Evolutionary conservation across 2,797 vertebrate species (phyloP).

Genomic region (Sebastes steindachneri): DNA sequence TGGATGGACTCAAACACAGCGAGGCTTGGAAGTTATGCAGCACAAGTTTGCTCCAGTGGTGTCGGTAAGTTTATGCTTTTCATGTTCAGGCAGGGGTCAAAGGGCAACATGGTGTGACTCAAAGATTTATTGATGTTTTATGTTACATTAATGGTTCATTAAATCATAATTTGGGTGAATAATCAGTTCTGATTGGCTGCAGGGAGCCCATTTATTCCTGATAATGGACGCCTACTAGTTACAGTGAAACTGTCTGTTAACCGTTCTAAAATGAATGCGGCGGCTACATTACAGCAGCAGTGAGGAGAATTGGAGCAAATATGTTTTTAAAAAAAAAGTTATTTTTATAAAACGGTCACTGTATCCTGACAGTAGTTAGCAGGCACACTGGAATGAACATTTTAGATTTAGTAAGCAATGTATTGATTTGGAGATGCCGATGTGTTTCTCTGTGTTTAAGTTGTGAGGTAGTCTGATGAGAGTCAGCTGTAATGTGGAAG

Average conservation of each 20-base stretch:
- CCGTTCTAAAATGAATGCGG: too few relatives aligned
- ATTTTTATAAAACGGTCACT: too few relatives aligned
- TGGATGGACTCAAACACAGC: neutral
- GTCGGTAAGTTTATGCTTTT: conserved; percentile 43
- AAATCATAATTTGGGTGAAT: too few relatives aligned
- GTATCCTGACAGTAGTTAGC: too few relatives aligned
- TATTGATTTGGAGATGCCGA: neutral
- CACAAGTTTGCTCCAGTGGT: conserved; percentile 1
- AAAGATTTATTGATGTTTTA: neutral
- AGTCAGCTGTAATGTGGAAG: neutral
- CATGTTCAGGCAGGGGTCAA: neutral
- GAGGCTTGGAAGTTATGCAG: conserved; percentile 28
- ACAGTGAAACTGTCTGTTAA: too few relatives aligned
- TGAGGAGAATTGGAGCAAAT: too few relatives aligned
- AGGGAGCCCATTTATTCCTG: too few relatives aligned
- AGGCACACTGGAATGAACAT: neutral
- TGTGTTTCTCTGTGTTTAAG: neutral
- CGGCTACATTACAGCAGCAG: too few relatives aligned
- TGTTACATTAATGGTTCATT: neutral
- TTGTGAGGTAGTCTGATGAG: neutral
- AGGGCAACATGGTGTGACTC: neutral
- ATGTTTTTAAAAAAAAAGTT: too few relatives aligned
- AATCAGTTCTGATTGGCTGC: too few relatives aligned
- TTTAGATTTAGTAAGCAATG: neutral
- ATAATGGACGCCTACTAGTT: too few relatives aligned